phyloP scores from a whole-genome alignment of 2,113 vertebrate genomes.

The Craseonycteris thonglongyai region DNA sequence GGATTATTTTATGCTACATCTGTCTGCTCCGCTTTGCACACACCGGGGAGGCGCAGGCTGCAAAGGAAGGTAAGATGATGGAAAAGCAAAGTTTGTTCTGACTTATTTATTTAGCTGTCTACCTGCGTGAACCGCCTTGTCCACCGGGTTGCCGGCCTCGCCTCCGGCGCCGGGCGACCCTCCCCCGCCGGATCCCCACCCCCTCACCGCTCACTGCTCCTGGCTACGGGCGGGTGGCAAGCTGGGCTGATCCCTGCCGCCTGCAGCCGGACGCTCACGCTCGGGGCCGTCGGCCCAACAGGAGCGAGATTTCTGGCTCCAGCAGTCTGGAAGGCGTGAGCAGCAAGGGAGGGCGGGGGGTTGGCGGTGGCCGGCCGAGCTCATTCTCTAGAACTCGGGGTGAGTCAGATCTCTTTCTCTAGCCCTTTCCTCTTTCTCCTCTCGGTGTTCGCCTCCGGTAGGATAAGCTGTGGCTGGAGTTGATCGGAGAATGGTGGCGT shows the following conservation, averaged over 20 bases:
- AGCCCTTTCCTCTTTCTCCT: background rate
- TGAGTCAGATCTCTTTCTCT: background rate
- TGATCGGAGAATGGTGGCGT: background rate
- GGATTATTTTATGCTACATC: conserved; percentile 91
- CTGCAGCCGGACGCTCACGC: background rate
- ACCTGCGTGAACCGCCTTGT: conserved; percentile 33
- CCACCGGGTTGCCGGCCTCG: conserved; percentile 27
- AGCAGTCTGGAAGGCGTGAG: conserved; percentile 7
- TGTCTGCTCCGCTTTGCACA: conserved; percentile 85
- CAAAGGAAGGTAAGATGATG: conserved; percentile 94
- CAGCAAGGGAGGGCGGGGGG: background rate
- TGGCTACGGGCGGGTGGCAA: background rate
- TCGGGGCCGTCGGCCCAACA: background rate
- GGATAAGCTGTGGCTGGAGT: conserved; percentile 32
- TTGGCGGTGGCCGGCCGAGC: background rate
- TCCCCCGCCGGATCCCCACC: conserved; percentile 51
- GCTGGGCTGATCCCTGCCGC: background rate
- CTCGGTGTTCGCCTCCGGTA: background rate
- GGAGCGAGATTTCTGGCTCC: background rate
- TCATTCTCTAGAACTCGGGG: background rate
- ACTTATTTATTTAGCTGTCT: conserved; percentile 70
- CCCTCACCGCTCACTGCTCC: conserved; percentile 19
- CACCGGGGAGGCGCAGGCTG: conserved; percentile 91
- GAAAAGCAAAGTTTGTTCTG: conserved; percentile 78
- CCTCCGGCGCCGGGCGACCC: conserved; percentile 51